phyloP scores from a whole-genome alignment of 2,888 invertebrate genomes.

The Drosophila meridionalis region DNA sequence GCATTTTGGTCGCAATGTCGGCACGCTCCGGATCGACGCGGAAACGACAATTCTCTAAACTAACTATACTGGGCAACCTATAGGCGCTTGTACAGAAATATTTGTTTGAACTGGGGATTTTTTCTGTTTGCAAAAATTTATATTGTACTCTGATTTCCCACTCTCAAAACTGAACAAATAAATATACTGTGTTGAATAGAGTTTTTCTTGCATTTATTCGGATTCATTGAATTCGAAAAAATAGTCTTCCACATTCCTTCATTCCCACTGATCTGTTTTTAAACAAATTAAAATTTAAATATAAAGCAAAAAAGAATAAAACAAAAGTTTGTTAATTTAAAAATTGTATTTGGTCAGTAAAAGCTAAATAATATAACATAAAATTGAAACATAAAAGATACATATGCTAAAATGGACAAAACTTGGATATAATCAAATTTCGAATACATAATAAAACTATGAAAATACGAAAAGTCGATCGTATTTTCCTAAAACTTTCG shows the following conservation, averaged over 20 bases:
- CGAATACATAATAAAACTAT: background rate
- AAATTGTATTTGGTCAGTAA: slow-evolving; percentile 43
- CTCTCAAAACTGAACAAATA: too few species aligned
- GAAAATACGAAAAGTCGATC: background rate
- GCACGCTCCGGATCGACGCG: too few species aligned
- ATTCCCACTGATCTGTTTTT: too few species aligned
- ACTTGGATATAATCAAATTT: slow-evolving; percentile 35
- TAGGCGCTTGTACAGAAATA: too few species aligned
- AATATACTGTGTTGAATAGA: too few species aligned
- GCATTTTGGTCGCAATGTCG: too few species aligned
- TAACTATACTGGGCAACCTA: too few species aligned
- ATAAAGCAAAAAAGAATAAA: background rate
- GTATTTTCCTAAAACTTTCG: slow-evolving; percentile 5
- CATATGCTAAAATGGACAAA: slow-evolving; percentile 60
- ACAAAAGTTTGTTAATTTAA: background rate
- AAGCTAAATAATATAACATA: slow-evolving; percentile 54
- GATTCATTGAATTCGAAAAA: background rate
- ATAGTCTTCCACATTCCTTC: too few species aligned
- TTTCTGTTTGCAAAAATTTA: too few species aligned
- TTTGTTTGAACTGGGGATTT: too few species aligned
- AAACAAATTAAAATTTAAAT: background rate
- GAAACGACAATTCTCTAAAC: too few species aligned
- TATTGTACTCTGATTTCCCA: too few species aligned
- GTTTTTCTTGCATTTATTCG: background rate
- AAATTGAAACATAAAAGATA: slow-evolving; percentile 65